Conservation (phyloP, 2,888 invertebrate species). For the Candidula unifasciata region DNA sequence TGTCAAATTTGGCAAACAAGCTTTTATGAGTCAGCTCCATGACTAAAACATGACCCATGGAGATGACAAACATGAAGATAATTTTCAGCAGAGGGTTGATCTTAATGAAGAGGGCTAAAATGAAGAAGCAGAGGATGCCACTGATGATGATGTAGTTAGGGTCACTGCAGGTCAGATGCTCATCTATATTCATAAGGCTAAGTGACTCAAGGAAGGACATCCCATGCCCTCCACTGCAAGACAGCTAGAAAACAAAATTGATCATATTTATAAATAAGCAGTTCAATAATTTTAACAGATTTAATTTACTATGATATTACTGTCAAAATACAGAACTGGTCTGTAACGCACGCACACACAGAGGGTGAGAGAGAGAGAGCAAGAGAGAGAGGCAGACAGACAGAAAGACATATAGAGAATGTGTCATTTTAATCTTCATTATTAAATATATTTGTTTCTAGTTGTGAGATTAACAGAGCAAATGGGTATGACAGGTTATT, state of each 20-base stretch:
- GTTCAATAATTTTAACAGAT: too few relatives aligned
- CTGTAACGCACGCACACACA: too few relatives aligned
- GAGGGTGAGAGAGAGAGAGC: too few relatives aligned
- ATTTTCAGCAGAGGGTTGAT: conserved; percentile 90
- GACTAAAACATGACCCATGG: conserved; percentile 88
- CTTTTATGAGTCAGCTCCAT: conserved; percentile 89
- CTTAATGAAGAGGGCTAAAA: conserved; percentile 89
- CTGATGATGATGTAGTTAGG: conserved; percentile 92
- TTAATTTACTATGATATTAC: too few relatives aligned
- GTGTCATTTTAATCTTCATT: too few relatives aligned
- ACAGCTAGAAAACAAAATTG: conserved; percentile 67
- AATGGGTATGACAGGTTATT: too few relatives aligned
- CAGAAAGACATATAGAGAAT: too few relatives aligned
- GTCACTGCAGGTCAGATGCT: conserved; percentile 83
- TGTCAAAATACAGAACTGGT: not conserved
- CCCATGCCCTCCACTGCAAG: conserved; percentile 72
- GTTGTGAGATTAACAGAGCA: too few relatives aligned
- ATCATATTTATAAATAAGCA: not conserved
- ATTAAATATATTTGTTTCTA: too few relatives aligned
- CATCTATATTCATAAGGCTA: conserved; percentile 58
- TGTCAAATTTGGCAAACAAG: conserved; percentile 89
- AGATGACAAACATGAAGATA: conserved; percentile 84
- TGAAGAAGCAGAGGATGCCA: conserved; percentile 89
- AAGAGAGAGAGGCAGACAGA: too few relatives aligned
- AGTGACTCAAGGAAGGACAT: conserved; percentile 63